Conservation (phyloP, 2,888 invertebrate genomes). For the Autographa pulchrina region DNA sequence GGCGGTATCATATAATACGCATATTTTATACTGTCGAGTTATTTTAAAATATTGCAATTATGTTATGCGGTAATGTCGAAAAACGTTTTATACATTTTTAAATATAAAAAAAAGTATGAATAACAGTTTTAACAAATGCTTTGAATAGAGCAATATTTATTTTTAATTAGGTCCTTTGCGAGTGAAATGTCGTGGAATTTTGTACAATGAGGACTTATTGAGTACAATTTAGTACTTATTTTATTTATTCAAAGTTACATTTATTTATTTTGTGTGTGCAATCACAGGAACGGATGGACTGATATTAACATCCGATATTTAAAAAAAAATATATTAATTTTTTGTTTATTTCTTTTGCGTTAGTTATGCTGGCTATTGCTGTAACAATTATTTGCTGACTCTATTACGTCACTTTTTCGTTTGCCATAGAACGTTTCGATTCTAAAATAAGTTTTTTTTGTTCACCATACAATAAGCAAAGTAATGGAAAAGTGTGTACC, state of each 20-base stretch:
- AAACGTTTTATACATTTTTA: slow-evolving; percentile 62
- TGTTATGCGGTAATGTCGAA: slow-evolving; percentile 64
- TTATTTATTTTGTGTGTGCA: slow-evolving; percentile 74
- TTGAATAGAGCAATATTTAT: slow-evolving; percentile 65
- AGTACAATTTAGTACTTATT: slow-evolving; percentile 75
- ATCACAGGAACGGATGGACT: slow-evolving; percentile 85
- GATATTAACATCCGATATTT: slow-evolving; percentile 81
- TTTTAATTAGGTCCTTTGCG: slow-evolving; percentile 55
- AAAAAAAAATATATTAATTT: slow-evolving; percentile 65
- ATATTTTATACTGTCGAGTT: slow-evolving; percentile 67
- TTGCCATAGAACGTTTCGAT: slow-evolving; percentile 68
- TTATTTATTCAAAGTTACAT: slow-evolving; percentile 73
- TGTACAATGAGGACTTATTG: slow-evolving; percentile 60
- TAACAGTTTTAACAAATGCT: slow-evolving; percentile 61
- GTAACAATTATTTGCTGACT: slow-evolving; percentile 71
- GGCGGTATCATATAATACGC: slow-evolving; percentile 62
- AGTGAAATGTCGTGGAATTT: slow-evolving; percentile 63
- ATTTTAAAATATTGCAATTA: slow-evolving; percentile 68
- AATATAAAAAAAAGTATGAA: slow-evolving; percentile 52
- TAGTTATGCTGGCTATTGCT: slow-evolving; percentile 70
- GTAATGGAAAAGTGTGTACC: slow-evolving; percentile 87
- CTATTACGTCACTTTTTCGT: slow-evolving; percentile 68
- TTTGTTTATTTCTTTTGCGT: slow-evolving; percentile 64
- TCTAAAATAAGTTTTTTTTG: slow-evolving; percentile 63
- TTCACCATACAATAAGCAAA: slow-evolving; percentile 84